These are phyloP conservation scores for Hapalemur alaotrensis DNA, from an alignment of 2,797 vertebrate genomes.

Conservation along the genomic window DNA sequence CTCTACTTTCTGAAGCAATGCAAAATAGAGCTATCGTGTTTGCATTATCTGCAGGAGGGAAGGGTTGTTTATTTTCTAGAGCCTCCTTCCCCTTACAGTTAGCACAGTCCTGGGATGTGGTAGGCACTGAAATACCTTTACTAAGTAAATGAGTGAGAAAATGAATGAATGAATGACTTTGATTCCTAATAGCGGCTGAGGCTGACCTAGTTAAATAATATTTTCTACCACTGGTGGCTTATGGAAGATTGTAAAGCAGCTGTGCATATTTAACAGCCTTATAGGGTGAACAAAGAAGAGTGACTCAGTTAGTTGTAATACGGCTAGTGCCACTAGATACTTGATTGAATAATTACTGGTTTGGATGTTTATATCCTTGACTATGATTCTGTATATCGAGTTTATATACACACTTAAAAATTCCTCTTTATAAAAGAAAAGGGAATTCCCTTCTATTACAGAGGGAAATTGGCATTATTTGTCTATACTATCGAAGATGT, in stretches of 20 bases:
- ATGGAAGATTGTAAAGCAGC: neutral
- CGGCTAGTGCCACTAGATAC: constrained; percentile 69
- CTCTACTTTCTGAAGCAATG: neutral
- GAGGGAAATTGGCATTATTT: neutral
- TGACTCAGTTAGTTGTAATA: constrained; percentile 70
- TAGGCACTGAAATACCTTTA: neutral
- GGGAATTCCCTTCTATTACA: neutral
- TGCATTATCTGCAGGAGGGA: neutral
- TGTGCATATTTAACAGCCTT: constrained; percentile 59
- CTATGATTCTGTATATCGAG: constrained; percentile 47
- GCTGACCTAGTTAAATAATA: neutral
- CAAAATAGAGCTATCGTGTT: neutral
- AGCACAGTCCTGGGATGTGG: too few relatives aligned
- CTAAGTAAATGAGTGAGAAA: neutral
- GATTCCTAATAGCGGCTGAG: neutral
- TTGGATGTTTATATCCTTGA: constrained; percentile 62
- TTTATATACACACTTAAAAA: constrained; percentile 50
- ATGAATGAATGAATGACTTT: neutral
- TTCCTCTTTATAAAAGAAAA: constrained; percentile 12
- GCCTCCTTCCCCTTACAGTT: neutral
- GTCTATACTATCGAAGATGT: neutral
- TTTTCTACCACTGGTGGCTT: neutral
- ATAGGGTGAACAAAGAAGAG: constrained; percentile 35
- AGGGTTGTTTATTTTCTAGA: neutral
- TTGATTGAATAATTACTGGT: constrained; percentile 78